Evolutionary conservation across 2,113 vertebrate species (phyloP).

Genomic region (Psilopsiagon aurifrons): DNA sequence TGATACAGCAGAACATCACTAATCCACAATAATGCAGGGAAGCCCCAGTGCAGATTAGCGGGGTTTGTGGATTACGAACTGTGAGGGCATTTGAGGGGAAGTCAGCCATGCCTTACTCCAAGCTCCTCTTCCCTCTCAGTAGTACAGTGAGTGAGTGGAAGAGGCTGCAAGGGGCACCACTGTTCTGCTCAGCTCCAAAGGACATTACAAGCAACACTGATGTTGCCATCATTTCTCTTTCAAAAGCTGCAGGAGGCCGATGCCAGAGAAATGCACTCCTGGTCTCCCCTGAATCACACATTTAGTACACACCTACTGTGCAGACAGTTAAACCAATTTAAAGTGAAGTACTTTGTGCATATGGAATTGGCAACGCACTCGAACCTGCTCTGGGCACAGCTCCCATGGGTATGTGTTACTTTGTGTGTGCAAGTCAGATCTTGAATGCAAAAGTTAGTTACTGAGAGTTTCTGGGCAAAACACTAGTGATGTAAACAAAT

Average conservation of each 20-base stretch:
- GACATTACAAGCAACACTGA: fast-evolving
- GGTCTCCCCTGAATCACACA: background rate
- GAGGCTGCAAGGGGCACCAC: background rate
- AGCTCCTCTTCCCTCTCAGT: background rate
- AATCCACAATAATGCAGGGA: conserved; percentile 63
- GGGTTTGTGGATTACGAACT: conserved; percentile 36
- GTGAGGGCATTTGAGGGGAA: conserved; percentile 52
- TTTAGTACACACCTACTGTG: background rate
- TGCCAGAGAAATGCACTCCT: background rate
- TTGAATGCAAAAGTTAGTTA: background rate
- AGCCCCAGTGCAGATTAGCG: conserved; percentile 49
- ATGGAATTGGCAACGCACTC: background rate
- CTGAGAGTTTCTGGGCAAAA: background rate
- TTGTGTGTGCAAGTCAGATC: background rate
- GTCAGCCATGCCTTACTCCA: background rate
- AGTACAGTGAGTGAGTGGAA: fast-evolving
- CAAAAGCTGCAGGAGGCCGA: background rate
- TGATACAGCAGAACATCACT: conserved; percentile 27
- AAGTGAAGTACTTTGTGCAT: background rate
- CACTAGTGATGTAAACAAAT: background rate
- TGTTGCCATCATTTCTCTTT: background rate
- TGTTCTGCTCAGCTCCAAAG: background rate
- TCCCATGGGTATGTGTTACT: background rate
- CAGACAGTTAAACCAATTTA: background rate
- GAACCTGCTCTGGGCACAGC: background rate